Evolutionary conservation across 2,113 vertebrate genomes (phyloP).

Genomic region (Zapus hudsonius): DNA sequence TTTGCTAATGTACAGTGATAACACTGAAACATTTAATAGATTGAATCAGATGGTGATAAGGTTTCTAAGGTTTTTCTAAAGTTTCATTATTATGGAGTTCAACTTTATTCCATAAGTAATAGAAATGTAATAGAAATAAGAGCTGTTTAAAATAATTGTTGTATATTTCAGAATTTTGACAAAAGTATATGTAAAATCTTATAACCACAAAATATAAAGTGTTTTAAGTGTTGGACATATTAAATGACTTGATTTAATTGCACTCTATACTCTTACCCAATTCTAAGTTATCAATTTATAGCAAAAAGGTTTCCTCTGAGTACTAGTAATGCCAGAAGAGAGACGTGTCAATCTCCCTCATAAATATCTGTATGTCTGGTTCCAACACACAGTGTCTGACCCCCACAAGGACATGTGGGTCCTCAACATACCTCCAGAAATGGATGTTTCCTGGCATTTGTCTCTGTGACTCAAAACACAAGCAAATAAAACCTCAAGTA

Average conservation of each 20-base stretch:
- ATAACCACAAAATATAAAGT: neutral
- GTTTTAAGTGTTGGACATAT: neutral
- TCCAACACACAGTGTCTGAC: too few species aligned
- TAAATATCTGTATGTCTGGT: neutral
- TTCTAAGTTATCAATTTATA: neutral
- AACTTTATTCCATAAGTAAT: neutral
- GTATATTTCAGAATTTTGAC: neutral
- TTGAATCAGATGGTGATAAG: neutral
- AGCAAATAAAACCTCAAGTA: neutral
- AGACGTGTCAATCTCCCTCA: neutral
- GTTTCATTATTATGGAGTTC: neutral
- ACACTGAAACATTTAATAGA: neutral
- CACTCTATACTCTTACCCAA: neutral
- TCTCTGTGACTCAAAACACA: neutral
- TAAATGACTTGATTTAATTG: neutral
- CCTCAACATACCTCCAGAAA: neutral
- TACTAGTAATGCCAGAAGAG: neutral
- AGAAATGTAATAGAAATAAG: neutral
- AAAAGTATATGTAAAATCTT: neutral
- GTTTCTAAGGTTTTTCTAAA: neutral
- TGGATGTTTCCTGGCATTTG: neutral
- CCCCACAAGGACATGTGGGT: too few species aligned
- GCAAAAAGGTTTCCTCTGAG: neutral
- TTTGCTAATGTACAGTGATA: neutral
- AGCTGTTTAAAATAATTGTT: neutral